Percentiles rank a stretch among this genome's conserved stretches.
Evolutionary conservation across 2,113 vertebrate genomes (phyloP).

Genomic region (Phyllostomus hastatus): DNA sequence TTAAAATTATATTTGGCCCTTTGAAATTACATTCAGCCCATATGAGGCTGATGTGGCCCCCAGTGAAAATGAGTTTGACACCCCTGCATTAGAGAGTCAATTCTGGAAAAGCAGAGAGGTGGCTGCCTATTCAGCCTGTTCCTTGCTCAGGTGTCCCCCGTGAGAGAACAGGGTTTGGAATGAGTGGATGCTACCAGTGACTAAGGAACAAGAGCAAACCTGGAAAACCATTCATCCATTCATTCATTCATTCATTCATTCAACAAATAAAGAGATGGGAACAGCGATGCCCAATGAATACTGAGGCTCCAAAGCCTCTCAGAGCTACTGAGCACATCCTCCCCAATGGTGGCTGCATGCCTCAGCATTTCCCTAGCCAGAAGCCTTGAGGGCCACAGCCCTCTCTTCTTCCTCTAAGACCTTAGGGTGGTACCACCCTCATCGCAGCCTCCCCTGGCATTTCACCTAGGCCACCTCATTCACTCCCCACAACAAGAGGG

Average conservation of each 20-base stretch:
- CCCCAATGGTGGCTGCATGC: rapidly evolving
- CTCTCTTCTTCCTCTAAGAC: background rate
- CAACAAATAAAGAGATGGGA: background rate
- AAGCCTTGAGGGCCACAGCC: background rate
- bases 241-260: background rate
- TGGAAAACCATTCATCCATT: background rate
- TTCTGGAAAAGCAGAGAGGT: background rate
- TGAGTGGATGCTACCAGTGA: background rate
- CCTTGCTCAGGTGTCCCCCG: background rate
- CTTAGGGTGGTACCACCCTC: background rate
- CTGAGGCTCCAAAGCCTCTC: background rate
- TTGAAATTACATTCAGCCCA: no score
- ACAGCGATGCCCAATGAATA: rapidly evolving
- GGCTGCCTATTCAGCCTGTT: background rate
- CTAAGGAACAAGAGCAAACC: background rate
- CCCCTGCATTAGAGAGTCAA: no score
- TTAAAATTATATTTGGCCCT: no score
- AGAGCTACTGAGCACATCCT: no score
- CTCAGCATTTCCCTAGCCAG: background rate
- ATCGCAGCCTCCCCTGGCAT: background rate
- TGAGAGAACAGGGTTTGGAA: background rate
- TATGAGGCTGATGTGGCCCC: no score
- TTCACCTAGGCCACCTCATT: background rate
- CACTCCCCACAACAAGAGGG: no score
- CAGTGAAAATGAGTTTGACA: no score